phyloP scores from a whole-genome alignment of 2,888 invertebrate species.

The Erebia epiphron region DNA sequence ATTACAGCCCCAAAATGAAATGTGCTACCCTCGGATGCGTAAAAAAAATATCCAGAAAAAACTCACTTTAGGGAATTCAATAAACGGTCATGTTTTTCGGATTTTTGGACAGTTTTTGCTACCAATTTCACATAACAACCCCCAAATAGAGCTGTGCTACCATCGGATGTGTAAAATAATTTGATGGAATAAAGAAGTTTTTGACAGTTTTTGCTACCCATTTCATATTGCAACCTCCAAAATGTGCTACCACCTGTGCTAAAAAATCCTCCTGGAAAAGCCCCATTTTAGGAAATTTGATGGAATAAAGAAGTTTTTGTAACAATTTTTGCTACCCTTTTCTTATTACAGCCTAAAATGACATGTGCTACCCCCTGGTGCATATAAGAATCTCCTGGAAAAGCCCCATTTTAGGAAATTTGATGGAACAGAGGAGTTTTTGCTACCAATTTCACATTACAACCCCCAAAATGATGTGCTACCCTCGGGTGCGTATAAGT shows the following conservation, averaged over 20 bases:
- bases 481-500: neutral
- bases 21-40: too few species aligned
- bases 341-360: neutral
- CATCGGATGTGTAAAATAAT: too few species aligned
- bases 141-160: neutral
- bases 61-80: neutral
- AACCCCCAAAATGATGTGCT: neutral
- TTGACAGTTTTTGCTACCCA: too few species aligned
- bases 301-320: neutral
- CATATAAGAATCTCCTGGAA: slow-evolving; percentile 38
- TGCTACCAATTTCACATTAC: neutral
- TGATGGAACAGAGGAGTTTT: neutral
- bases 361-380: neutral
- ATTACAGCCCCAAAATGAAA: too few species aligned
- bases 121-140: neutral
- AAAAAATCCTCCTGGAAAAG: slow-evolving; percentile 25
- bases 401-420: neutral
- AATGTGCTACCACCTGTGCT: neutral
- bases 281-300: neutral
- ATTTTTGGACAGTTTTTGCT: neutral
- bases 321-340: neutral
- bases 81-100: neutral
- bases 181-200: too few species aligned
- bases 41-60: slow-evolving; percentile 34
- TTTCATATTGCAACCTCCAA: neutral